Conservation (phyloP, 2,888 invertebrate species). For the Drosophila nr. perissopoda region DNA sequence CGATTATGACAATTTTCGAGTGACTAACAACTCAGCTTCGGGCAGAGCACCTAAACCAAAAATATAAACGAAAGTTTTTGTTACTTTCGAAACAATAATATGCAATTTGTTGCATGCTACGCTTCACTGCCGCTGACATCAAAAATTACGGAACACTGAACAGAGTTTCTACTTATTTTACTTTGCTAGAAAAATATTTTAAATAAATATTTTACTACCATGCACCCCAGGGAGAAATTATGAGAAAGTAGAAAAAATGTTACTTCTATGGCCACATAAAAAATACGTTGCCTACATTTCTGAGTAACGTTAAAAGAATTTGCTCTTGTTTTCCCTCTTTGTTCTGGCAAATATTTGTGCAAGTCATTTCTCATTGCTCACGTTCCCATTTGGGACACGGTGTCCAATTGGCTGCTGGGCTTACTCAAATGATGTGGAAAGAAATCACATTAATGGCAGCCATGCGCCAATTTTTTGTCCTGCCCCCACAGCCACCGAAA, state of each 20-base stretch:
- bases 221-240: slow-evolving; percentile 11
- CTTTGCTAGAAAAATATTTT: slow-evolving; percentile 7
- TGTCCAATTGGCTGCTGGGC: slow-evolving; percentile 44
- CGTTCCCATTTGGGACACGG: slow-evolving; percentile 29
- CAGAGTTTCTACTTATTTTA: neutral
- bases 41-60: slow-evolving; percentile 1
- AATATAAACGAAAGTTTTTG: slow-evolving; percentile 34
- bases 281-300: slow-evolving; percentile 42
- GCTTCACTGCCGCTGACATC: slow-evolving; percentile 16
- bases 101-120: slow-evolving; percentile 45
- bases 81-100: slow-evolving; percentile 49
- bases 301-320: slow-evolving; percentile 21
- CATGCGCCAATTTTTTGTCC: slow-evolving; percentile 51
- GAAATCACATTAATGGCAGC: slow-evolving; percentile 75
- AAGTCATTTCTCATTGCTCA: slow-evolving; percentile 61
- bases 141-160: slow-evolving; percentile 26
- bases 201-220: slow-evolving; percentile 14
- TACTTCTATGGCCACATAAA: slow-evolving; percentile 3
- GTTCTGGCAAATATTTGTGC: slow-evolving; percentile 70
- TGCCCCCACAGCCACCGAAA: slow-evolving; percentile 3
- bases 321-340: slow-evolving; percentile 14
- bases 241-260: slow-evolving; percentile 7
- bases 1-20: slow-evolving; percentile 44
- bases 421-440: slow-evolving; percentile 71
- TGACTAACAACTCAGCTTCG: slow-evolving; percentile 20